Evolutionary conservation across 2,797 vertebrate genomes (phyloP).

Genomic region (Protosalanx chinensis): DNA sequence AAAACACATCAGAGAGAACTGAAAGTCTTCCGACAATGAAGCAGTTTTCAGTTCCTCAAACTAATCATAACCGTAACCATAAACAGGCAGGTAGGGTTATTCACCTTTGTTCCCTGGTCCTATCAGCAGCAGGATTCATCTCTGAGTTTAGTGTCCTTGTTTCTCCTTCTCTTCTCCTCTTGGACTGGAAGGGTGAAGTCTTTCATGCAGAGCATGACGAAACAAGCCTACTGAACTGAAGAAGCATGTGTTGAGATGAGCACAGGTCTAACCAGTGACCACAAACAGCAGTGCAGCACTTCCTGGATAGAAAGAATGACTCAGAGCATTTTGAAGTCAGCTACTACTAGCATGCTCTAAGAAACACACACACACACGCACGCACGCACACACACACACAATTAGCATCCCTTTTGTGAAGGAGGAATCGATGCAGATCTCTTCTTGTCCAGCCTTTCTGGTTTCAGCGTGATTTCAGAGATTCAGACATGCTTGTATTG

Average conservation of each 20-base stretch:
- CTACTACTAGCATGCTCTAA: too few relatives aligned
- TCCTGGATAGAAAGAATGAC: conserved; percentile 39
- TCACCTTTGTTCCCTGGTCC: conserved; percentile 58
- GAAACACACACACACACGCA: conserved; percentile 22
- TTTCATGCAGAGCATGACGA: conserved; percentile 49
- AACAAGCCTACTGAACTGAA: conserved; percentile 41
- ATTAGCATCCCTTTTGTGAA: background rate
- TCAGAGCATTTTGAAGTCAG: conserved; percentile 26
- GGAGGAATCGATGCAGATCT: background rate
- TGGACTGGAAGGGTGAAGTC: conserved; percentile 30
- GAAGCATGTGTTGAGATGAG: conserved; percentile 45
- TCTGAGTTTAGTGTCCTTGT: conserved; percentile 38
- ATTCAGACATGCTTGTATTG: background rate
- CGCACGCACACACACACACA: conserved; percentile 12
- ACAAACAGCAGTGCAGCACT: conserved; percentile 26
- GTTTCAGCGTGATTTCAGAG: background rate
- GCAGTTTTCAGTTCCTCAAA: conserved; percentile 9
- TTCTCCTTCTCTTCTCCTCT: conserved; percentile 15
- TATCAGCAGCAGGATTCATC: conserved; percentile 56
- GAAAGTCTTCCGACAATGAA: background rate
- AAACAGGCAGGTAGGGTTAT: background rate
- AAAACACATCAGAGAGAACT: background rate
- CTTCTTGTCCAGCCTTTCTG: background rate
- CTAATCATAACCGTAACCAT: background rate
- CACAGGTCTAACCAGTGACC: conserved; percentile 55